Evolutionary conservation across 2,113 vertebrate species (phyloP), one percentile per base, ranked within the genome.

Genomic region (Cochlearius cochlearius): DNA sequence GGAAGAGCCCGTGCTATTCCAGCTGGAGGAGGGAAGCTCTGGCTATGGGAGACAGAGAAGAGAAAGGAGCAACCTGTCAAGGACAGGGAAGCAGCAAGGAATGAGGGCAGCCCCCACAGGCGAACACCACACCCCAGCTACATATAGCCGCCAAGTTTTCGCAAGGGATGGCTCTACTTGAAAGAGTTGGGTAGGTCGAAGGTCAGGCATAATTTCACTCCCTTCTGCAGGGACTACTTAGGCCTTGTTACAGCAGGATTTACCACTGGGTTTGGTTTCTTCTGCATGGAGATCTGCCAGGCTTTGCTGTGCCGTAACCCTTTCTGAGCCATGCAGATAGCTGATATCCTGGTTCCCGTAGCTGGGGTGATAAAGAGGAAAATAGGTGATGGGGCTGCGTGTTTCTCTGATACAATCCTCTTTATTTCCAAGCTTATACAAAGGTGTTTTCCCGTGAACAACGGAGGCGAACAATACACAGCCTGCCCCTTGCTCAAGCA

Each of bases 221-320:
- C 80, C 77, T 96, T 94, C 94, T 92, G 90, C 90, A 95, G 53
- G 67, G 92, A 94, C 85, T 92, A 93, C 81, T 92, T 91, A 90
- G 78, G 86, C 93, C 91, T 74, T 86, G 84, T 94, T 96, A 69
- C 86, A 83, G 91, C 89, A 95, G 76, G n/a, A 88, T 91, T 96
- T 95, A 92, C 80, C 73, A 92, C 94, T 95, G 92, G 82, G 83
- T 85, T 96, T 96, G 91, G 84, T 85, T 97, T 97, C 83, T 92
- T 93, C 69, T 92, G 41, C 9, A 4, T 29, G 15, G 79, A 92
- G 64, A 90, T 56, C 69, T 89, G 80, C 91, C 88, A 92, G 86
- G 68, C 88, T 92, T 64, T 91, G 86, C 91, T 88, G 50, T 26
- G 76, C 1, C 1, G 4, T 94, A 94, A 96, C 86, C 62, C 95